Percentiles rank a stretch among this genome's conserved stretches.
Conservation (phyloP, 2,797 vertebrate species). For the Anabacerthia variegaticeps region DNA sequence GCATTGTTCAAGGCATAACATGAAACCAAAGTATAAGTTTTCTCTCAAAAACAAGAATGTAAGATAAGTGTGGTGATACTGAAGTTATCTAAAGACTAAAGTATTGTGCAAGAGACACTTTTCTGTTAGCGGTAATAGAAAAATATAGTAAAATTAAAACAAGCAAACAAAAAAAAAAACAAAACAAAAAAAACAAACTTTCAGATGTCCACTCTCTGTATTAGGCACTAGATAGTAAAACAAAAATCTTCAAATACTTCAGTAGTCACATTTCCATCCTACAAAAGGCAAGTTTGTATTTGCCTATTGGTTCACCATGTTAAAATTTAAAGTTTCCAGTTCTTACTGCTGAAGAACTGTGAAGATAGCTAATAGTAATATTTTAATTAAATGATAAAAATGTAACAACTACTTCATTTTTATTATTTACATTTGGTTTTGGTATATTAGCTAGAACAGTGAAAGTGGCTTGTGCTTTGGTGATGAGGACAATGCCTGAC, state of each 20-base stretch:
- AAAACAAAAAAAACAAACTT: not conserved
- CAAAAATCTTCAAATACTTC: not conserved
- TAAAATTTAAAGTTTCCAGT: not conserved
- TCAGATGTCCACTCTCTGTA: not conserved
- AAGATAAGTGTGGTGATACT: not conserved
- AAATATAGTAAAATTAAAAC: not conserved
- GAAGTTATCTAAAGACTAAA: not conserved
- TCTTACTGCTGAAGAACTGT: not conserved
- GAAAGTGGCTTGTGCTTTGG: conserved; percentile 53
- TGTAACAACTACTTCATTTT: not conserved
- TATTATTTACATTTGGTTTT: conserved; percentile 26
- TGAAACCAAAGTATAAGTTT: not conserved
- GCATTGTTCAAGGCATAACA: not conserved
- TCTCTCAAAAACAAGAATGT: conserved; percentile 1
- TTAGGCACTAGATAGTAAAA: not conserved
- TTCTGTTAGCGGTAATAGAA: not conserved
- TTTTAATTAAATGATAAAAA: not conserved
- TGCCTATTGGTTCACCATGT: not conserved
- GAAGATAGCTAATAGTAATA: not conserved
- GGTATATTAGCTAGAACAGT: not conserved
- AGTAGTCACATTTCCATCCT: not conserved
- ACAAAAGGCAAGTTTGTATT: not conserved
- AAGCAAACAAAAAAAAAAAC: not conserved
- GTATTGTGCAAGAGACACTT: not conserved
- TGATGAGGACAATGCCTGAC: not conserved